phyloP scores from a whole-genome alignment of 2,797 vertebrate species.

The Argyrosomus regius region DNA sequence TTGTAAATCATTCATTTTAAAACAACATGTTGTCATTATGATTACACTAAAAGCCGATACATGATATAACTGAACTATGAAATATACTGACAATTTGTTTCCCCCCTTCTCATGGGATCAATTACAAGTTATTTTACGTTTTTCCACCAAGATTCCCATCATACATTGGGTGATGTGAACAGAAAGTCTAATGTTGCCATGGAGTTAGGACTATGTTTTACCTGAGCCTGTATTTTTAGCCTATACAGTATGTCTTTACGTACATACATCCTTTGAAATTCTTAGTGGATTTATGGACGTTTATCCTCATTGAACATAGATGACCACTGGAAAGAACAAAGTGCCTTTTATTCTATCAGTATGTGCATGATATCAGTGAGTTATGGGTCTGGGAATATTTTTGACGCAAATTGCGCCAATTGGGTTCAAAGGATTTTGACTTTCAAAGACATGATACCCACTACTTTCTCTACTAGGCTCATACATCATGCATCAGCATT shows the following conservation, averaged over 20 bases:
- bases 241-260: not conserved
- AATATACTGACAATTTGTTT: not conserved
- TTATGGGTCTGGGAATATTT: conserved; percentile 21
- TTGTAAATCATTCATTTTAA: not conserved
- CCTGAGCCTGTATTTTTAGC: not conserved
- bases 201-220: not conserved
- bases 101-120: not conserved
- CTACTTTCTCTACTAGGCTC: conserved; percentile 25
- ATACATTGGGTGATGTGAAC: not conserved
- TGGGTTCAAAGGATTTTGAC: conserved; percentile 38
- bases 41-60: not conserved
- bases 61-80: too few relatives aligned
- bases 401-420: conserved; percentile 34
- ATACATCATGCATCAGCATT: conserved; percentile 42
- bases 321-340: not conserved
- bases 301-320: not conserved
- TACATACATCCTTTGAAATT: not conserved
- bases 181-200: not conserved
- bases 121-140: not conserved
- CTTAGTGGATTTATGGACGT: not conserved
- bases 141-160: not conserved
- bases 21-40: conserved; percentile 4
- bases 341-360: conserved; percentile 10
- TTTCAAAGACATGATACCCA: conserved; percentile 42
- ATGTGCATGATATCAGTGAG: not conserved